Conservation (phyloP, 2,888 invertebrate species). For the Globia sparganii region DNA sequence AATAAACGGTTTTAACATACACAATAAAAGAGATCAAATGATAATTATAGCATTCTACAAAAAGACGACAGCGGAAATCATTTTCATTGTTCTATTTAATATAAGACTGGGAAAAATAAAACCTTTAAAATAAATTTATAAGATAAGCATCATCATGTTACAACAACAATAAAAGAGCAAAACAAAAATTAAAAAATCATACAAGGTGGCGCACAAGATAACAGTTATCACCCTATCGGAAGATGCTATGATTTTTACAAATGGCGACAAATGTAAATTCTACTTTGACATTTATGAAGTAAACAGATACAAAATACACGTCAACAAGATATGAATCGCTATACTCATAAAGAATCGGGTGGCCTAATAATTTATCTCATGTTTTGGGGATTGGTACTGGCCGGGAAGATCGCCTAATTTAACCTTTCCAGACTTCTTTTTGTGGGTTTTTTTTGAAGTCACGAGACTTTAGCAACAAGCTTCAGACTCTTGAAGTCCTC, state of each 20-base stretch:
- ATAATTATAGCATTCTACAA: not conserved
- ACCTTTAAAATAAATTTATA: not conserved
- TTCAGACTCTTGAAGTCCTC: not conserved
- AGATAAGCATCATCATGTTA: not conserved
- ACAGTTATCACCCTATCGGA: not conserved
- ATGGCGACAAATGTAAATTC: not conserved
- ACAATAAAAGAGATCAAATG: not conserved
- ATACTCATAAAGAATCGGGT: too few species aligned
- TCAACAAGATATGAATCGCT: too few species aligned
- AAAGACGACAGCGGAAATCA: not conserved
- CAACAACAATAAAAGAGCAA: not conserved
- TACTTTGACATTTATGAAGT: not conserved
- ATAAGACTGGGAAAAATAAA: not conserved
- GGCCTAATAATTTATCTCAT: not conserved
- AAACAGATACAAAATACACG: too few species aligned
- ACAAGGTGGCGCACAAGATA: not conserved
- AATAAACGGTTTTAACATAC: not conserved
- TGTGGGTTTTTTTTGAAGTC: not conserved
- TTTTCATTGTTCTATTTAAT: conserved; percentile 5
- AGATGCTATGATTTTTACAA: too few species aligned
- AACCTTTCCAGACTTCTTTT: not conserved
- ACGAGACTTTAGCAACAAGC: not conserved
- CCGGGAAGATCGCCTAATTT: too few species aligned
- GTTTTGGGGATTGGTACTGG: not conserved
- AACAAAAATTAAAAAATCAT: not conserved